Evolutionary conservation across 2,797 vertebrate genomes (phyloP).

Genomic region (Ataeniobius toweri): DNA sequence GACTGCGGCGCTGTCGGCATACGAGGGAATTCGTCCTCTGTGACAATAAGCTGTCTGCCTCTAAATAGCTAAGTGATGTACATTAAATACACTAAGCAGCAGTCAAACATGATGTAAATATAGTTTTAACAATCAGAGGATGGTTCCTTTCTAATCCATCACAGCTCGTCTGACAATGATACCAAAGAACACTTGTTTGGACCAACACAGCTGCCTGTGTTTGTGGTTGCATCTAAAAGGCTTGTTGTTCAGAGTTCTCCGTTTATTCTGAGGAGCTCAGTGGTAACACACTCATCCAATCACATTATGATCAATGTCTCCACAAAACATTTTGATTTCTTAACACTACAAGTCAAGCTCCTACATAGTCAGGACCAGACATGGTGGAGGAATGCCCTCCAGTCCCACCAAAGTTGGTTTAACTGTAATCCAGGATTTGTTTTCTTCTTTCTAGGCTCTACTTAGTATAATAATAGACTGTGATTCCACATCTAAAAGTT

Average conservation of each 20-base stretch:
- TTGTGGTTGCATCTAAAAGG: neutral
- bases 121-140: neutral
- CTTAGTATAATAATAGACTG: neutral
- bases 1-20: neutral
- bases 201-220: neutral
- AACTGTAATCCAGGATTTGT: neutral
- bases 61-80: neutral
- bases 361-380: neutral
- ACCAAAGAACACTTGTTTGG: neutral
- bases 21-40: neutral
- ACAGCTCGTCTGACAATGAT: neutral
- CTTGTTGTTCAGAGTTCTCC: neutral
- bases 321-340: neutral
- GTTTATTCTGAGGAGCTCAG: neutral
- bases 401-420: neutral
- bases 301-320: neutral
- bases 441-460: neutral
- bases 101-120: neutral
- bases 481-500: slow-evolving; percentile 24
- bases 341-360: neutral
- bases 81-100: neutral
- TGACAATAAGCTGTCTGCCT: no score
- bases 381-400: neutral
- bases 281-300: neutral
- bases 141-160: neutral